phyloP scores from a whole-genome alignment of 2,113 vertebrate species.

The Mustela lutreola region DNA sequence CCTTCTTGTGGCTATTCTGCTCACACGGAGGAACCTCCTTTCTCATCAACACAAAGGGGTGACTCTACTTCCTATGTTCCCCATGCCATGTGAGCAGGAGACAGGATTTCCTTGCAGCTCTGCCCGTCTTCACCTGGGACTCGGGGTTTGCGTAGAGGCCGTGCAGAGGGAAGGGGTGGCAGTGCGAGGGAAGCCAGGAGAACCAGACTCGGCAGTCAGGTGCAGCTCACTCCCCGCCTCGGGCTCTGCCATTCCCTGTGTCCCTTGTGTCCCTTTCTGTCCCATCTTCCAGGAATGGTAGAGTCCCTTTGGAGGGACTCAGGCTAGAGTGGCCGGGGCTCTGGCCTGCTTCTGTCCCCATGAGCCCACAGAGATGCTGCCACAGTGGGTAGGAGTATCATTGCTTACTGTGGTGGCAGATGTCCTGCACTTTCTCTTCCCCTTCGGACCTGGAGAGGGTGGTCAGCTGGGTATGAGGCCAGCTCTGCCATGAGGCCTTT shows the following conservation, averaged over 20 bases:
- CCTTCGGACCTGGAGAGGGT: neutral
- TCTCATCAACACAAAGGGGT: neutral
- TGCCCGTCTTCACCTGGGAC: neutral
- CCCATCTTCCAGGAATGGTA: neutral
- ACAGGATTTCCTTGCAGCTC: neutral
- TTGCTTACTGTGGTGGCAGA: neutral
- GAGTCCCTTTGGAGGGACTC: neutral
- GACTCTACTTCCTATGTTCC: neutral
- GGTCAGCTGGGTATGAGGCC: too few relatives aligned
- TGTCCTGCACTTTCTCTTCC: neutral
- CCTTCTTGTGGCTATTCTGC: accelerated
- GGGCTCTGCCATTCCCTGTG: neutral
- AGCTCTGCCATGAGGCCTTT: neutral
- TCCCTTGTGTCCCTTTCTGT: neutral
- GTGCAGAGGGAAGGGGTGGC: neutral
- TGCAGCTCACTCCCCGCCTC: neutral
- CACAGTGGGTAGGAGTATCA: neutral
- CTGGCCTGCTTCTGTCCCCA: neutral
- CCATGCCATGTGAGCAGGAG: accelerated
- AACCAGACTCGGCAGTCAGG: neutral
- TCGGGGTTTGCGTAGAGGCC: neutral
- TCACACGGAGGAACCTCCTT: neutral
- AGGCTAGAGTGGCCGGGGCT: neutral
- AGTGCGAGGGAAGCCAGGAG: neutral
- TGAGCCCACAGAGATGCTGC: neutral